A percentile compares a stretch with the other conserved stretches of the same genome.
Evolutionary conservation across 2,888 invertebrate species (phyloP).

Genomic region (Mesochorus sp.): DNA sequence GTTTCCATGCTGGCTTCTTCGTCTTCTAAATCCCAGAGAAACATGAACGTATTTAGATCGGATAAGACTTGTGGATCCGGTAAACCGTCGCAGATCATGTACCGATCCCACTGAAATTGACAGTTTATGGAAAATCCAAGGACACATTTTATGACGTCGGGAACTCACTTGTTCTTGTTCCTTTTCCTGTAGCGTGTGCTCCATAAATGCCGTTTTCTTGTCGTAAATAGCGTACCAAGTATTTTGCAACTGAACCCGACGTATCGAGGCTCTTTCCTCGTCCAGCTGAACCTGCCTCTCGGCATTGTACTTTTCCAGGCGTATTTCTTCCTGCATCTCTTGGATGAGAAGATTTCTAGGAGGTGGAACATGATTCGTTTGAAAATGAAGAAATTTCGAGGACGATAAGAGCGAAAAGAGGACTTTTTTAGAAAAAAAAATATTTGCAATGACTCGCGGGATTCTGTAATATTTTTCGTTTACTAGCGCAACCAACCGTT

Average conservation of each 20-base stretch:
- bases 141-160: background rate
- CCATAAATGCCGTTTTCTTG: conserved; percentile 67
- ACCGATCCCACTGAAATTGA: conserved; percentile 84
- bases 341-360: conserved; percentile 72
- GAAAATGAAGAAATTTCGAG: background rate
- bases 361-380: background rate
- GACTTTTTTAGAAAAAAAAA: background rate
- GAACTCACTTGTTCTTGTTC: conserved; percentile 73
- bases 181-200: conserved; percentile 65
- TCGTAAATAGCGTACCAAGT: conserved; percentile 66
- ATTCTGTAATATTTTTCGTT: background rate
- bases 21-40: conserved; percentile 83
- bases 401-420: conserved; percentile 5
- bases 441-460: background rate
- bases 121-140: background rate
- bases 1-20: conserved; percentile 81
- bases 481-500: conserved; percentile 67
- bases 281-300: conserved; percentile 67
- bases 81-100: conserved; percentile 85
- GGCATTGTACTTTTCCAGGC: conserved; percentile 68
- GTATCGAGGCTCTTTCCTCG: conserved; percentile 67
- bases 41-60: conserved; percentile 85
- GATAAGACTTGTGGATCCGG: conserved; percentile 84
- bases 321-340: conserved; percentile 75
- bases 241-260: conserved; percentile 73